Evolutionary conservation across 2,797 vertebrate species (phyloP).

Genomic region (Mycteria americana): DNA sequence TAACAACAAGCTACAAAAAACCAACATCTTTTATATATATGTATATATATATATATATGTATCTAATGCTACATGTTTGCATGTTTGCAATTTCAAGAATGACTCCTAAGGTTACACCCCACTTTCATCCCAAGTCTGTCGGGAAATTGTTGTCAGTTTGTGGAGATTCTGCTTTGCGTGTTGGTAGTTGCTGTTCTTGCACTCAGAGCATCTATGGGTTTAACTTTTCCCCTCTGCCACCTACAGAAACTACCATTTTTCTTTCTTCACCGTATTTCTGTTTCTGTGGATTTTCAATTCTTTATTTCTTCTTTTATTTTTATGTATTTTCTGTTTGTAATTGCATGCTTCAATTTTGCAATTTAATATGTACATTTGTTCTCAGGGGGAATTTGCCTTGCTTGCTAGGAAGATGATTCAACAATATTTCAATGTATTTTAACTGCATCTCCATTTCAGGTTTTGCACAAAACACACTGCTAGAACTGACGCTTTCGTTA

Average conservation of each 20-base stretch:
- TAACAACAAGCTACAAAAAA: background rate
- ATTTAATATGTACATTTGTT: background rate
- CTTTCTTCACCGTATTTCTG: background rate
- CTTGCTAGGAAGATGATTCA: background rate
- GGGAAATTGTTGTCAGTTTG: background rate
- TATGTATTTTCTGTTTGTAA: background rate
- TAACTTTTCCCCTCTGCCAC: background rate
- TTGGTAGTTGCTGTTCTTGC: background rate
- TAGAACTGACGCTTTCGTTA: background rate
- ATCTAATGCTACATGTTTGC: background rate
- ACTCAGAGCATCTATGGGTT: background rate
- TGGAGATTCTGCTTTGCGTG: background rate
- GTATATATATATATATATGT: background rate
- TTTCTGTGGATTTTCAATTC: background rate
- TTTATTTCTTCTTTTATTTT: background rate
- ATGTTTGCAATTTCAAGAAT: background rate
- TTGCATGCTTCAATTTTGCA: background rate
- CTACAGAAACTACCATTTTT: background rate
- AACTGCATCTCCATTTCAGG: background rate
- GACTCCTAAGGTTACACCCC: background rate
- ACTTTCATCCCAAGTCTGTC: background rate
- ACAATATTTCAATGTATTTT: background rate
- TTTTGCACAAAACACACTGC: background rate
- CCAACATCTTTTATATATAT: background rate
- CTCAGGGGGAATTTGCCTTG: background rate